These are phyloP conservation scores for Eupithecia pulchellata DNA, from an alignment of 2,888 invertebrate genomes.

Conservation along the genomic window DNA sequence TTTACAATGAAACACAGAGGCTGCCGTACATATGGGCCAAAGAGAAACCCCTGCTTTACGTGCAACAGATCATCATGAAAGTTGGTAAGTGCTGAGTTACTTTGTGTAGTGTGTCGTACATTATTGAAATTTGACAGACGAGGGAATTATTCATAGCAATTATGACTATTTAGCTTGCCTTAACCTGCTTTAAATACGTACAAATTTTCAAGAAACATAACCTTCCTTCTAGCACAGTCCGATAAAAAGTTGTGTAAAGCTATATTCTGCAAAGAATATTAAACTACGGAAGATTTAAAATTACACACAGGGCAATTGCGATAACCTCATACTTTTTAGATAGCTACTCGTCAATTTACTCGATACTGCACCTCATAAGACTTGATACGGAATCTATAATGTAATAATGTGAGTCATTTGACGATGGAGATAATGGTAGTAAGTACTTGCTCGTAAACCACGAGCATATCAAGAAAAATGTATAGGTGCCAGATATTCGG, in stretches of 20 bases:
- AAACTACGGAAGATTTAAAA: neutral
- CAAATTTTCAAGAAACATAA: no score
- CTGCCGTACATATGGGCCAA: slow-evolving; percentile 87
- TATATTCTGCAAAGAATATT: neutral
- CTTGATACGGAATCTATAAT: neutral
- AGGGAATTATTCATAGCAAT: no score
- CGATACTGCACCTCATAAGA: neutral
- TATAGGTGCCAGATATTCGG: neutral
- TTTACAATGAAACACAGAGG: slow-evolving; percentile 77
- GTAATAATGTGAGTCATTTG: neutral
- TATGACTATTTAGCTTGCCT: no score
- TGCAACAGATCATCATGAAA: slow-evolving; percentile 91
- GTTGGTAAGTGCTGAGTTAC: slow-evolving; percentile 66
- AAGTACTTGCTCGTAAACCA: neutral
- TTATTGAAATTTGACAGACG: no score
- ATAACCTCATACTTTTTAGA: neutral
- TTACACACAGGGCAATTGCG: neutral
- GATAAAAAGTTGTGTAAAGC: no score
- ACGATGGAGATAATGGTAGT: neutral
- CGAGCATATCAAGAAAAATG: neutral
- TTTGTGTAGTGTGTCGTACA: no score
- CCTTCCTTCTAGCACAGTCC: no score
- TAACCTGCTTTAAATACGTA: no score
- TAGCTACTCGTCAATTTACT: neutral
- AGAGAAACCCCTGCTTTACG: slow-evolving; percentile 88